phyloP scores from a whole-genome alignment of 2,888 invertebrate genomes.

The Acleris holmiana region DNA sequence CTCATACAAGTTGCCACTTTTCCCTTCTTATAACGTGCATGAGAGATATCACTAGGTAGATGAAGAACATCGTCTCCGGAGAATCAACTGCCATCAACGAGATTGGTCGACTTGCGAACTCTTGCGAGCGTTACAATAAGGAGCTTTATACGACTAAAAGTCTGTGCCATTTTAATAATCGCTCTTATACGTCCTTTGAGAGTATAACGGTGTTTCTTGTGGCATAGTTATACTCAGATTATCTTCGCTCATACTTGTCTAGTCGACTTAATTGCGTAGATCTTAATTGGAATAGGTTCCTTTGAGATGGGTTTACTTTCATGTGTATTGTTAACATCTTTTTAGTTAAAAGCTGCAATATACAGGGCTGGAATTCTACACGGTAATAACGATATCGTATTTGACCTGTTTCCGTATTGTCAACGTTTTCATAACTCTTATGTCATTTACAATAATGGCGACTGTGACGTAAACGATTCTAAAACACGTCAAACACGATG shows the following conservation, averaged over 20 bases:
- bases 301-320: not conserved
- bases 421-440: too few relatives aligned
- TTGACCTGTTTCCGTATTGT: too few relatives aligned
- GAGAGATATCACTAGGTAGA: constrained; percentile 16
- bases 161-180: constrained; percentile 35
- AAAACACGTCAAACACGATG: too few relatives aligned
- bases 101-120: constrained; percentile 33
- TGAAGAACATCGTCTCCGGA: constrained; percentile 32
- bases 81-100: constrained; percentile 31
- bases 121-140: constrained; percentile 20
- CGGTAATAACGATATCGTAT: too few relatives aligned
- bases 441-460: too few relatives aligned
- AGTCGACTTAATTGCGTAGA: constrained; percentile 22
- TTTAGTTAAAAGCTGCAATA: not conserved
- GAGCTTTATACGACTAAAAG: constrained; percentile 29
- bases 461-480: too few relatives aligned
- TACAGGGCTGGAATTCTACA: too few relatives aligned
- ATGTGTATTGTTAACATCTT: not conserved
- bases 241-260: constrained; percentile 14
- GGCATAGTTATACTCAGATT: constrained; percentile 14
- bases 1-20: not conserved
- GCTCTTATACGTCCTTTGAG: constrained; percentile 31
- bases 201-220: constrained; percentile 17
- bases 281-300: not conserved
- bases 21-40: constrained; percentile 7